Evolutionary conservation across 1,140 invertebrate species (phyloP), one percentile per base, ranked within the genome.

Genomic region (Brevipalpus yothersi): DNA sequence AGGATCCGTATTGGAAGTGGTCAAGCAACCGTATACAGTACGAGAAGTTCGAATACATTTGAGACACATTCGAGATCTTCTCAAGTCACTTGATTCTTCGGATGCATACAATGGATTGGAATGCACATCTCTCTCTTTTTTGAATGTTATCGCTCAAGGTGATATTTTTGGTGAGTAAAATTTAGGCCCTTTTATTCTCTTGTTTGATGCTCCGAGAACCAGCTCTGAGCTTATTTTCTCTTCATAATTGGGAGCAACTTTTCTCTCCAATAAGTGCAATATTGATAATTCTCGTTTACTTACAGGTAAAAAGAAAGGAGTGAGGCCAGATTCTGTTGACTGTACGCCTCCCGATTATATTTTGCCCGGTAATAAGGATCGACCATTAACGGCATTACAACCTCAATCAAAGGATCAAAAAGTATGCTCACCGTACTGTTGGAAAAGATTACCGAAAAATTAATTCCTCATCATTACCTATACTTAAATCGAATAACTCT

Each of bases 311-410:
- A 91, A 92, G 72, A 92, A 91, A 70, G 84, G 84, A 67, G 79
- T 77, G 41, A 75, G 84, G 5, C 81, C 83, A 1, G 86, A 90
- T 66, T 86, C 84, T 54, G 83, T 94, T 0, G 92, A 97, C 70
- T 96, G 91, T 69, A 94, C 91, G 2, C 93, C 93, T 5, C 91
- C 93, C 1, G 91, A 95, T 66, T 93, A 84, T 69, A 92, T 96
- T 63, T 84, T 95, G 76, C 93, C 93, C 0, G 82, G 82, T 12
- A 79, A 79, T 45, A 86, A 83, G 68, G 90, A 96, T 40, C 77
- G 84, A 31, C 88, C 86, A 0, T 69, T 96, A 11, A 67, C 85
- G 42, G 85, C 90, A 4, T 71, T 96, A 11, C 88, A 94, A 69
- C 92, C 92, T 0, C 82, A 84, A 65, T 78, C 82, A 41, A 84